Evolutionary conservation across 2,888 invertebrate species (phyloP), one percentile per base, ranked within the genome.

Genomic region (Hirtodrosophila alboralis): DNA sequence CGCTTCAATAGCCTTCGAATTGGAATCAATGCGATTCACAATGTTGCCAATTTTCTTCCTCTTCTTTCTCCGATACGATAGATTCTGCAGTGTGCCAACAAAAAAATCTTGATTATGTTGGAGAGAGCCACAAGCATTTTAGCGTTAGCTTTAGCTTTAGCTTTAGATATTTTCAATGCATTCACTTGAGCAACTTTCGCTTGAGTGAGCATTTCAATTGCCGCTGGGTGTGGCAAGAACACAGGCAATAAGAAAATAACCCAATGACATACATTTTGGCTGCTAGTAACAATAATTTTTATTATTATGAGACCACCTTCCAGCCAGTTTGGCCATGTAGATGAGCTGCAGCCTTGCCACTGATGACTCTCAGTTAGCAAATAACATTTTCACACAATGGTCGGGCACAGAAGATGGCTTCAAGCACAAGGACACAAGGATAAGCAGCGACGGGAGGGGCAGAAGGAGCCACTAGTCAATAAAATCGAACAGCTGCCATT

Each of bases 401-500:
- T 52, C 57, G 34, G 5, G 9, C 38, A 13, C 36, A 30, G 40
- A 31, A 26, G 28, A 23, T n/a, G n/a, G n/a, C n/a, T n/a, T n/a
- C n/a, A n/a, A 30, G 12, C 27, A n/a, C 8, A 44, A 2, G 41
- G 8, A 28, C 28, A 30, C 14, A 30, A 40, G 49, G 28, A 56
- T 26, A 6, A 14, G 43, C 23, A 47, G 41, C 13, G 14, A 1
- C 12, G n/a, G 31, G 37, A 21, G 27, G 54, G 26, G 31, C 61
- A n/a, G n/a, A n/a, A n/a, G n/a, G n/a, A n/a, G n/a, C n/a, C n/a
- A 62, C 62, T 52, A 86, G 86, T 81, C 86, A 86, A 81, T 81
- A 81, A 81, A 81, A 81, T 81, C 84, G 81, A 81, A 81, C 86
- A 86, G 80, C 84, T 81, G 86, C 84, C 84, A 81, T 81, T 81